A percentile compares a stretch with the other conserved stretches of the same genome.
These are phyloP conservation scores for Triplophysa tibetana DNA, from an alignment of 2,113 vertebrate species.

Conservation along the genomic window DNA sequence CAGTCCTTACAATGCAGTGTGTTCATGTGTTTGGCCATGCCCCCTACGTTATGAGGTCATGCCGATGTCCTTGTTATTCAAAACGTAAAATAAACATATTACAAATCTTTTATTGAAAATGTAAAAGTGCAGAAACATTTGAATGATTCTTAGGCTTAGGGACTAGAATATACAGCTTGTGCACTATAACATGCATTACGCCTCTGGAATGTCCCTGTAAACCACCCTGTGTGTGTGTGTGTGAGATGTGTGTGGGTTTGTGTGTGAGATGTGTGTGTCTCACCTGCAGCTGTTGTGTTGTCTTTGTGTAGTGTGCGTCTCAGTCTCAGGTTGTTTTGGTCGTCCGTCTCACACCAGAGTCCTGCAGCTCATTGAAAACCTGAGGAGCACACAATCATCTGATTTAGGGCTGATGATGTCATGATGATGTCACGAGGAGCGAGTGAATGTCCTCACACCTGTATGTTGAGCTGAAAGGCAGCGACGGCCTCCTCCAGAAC, in stretches of 20 bases:
- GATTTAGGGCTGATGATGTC: background rate
- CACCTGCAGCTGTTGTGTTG: conserved; percentile 34
- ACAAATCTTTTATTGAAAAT: too few species aligned
- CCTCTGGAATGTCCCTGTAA: too few species aligned
- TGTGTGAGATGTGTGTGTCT: conserved; percentile 21
- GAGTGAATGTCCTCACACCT: conserved; percentile 64
- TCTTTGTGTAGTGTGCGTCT: conserved; percentile 32
- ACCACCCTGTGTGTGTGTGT: background rate
- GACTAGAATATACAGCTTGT: too few species aligned
- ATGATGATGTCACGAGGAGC: too few species aligned
- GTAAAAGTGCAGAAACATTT: too few species aligned
- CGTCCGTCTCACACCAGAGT: conserved; percentile 23
- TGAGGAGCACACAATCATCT: background rate
- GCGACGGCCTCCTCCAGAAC: conserved; percentile 84
- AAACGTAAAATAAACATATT: too few species aligned
- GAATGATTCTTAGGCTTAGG: too few species aligned
- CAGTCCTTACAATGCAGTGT: too few species aligned
- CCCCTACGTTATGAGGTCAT: too few species aligned
- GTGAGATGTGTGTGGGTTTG: background rate
- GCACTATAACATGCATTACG: too few species aligned
- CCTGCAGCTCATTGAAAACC: background rate
- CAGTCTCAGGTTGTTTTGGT: conserved; percentile 36
- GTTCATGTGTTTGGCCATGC: too few species aligned
- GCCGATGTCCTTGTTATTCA: too few species aligned
- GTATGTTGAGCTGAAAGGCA: conserved; percentile 82